A percentile compares a stretch with the other conserved stretches of the same genome.
Evolutionary conservation across 2,113 vertebrate species (phyloP).

Genomic region (Lycocorax pyrrhopterus): DNA sequence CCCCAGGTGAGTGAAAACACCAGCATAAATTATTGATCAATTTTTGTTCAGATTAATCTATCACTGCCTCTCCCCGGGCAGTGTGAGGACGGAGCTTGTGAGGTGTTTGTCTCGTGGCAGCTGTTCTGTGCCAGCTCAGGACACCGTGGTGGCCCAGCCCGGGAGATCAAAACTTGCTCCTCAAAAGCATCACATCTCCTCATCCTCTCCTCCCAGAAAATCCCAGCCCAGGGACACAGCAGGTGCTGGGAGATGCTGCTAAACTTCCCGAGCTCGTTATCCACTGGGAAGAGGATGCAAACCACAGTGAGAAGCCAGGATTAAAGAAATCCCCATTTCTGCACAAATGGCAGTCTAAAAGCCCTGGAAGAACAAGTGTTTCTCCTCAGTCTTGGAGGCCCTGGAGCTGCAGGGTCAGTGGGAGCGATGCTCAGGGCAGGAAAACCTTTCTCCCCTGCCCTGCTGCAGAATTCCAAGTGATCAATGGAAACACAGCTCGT

Average conservation of each 20-base stretch:
- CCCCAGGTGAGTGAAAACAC: constrained; percentile 30
- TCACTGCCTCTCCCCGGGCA: constrained; percentile 36
- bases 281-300: background rate
- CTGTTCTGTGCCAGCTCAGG: background rate
- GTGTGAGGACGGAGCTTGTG: background rate
- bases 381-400: background rate
- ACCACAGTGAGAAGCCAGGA: background rate
- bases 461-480: background rate
- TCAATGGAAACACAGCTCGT: background rate
- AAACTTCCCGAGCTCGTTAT: background rate
- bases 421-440: background rate
- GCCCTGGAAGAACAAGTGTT: background rate
- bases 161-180: background rate
- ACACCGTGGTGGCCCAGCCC: background rate
- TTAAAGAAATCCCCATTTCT: background rate
- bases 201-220: background rate
- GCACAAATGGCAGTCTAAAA: background rate
- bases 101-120: background rate
- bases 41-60: constrained; percentile 63
- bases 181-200: background rate
- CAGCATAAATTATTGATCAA: constrained; percentile 70
- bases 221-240: background rate
- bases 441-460: background rate
- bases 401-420: background rate
- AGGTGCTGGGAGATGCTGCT: background rate